Base-by-base conservation (phyloP, 1,140 invertebrate genomes). In the Macrotrachela quadricornifera region DNA sequence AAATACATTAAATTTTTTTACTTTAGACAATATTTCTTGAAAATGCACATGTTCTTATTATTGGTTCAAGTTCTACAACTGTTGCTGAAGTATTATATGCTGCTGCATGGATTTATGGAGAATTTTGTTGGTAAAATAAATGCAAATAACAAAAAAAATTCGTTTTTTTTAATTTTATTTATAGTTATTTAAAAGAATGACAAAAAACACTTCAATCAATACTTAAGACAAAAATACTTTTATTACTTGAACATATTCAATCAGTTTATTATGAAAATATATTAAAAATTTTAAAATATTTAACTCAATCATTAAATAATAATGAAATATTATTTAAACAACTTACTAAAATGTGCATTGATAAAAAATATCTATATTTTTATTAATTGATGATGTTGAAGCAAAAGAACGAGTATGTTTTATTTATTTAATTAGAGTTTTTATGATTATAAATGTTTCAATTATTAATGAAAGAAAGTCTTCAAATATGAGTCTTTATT, bases 21-120 rank as follows among this genome's bases (percentile, higher is more conserved):
- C n/a, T n/a, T n/a, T n/a, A n/a, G n/a, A n/a, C n/a, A n/a, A n/a
- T n/a, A n/a, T n/a, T n/a, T n/a, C n/a, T n/a, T n/a, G n/a, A n/a
- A n/a, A n/a, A n/a, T n/a, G n/a, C n/a, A n/a, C n/a, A n/a, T n/a
- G n/a, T n/a, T n/a, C n/a, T n/a, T n/a, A n/a, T n/a, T n/a, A n/a
- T n/a, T n/a, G n/a, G n/a, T n/a, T n/a, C n/a, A n/a, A 54, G 16
- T 38, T 43, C 37, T 6, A 38, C 36, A 61, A 74, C 74, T 55
- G 78, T 81, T 59, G 75, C 73, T 59, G 78, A 81, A 62, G 79
- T 82, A 18, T 63, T 82, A 9, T 78, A 80, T 68, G 91, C 92
- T 43, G 92, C 92, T 52, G 90, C 90, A 9, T 99, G 85, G 83
- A 90, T 97, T 60, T 92, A 90, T 64, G 90, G 88, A 57, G 94